A percentile compares a stretch with the other conserved stretches of the same genome.
These are phyloP conservation scores for Colletes latitarsis DNA, from an alignment of 1,140 invertebrate genomes.

Conservation along the genomic window DNA sequence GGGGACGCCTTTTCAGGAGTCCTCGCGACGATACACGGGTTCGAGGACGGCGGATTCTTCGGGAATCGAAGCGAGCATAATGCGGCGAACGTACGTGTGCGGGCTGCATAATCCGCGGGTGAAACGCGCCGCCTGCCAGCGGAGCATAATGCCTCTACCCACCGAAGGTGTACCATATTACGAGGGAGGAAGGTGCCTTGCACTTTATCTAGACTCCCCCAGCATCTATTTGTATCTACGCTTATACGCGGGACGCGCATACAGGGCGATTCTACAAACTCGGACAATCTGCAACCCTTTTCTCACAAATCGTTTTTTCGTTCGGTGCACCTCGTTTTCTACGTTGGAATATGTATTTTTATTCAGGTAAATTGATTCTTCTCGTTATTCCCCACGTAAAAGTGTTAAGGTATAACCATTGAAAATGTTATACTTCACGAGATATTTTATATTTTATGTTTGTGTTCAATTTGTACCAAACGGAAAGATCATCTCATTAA, in stretches of 20 bases:
- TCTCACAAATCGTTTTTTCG: too few species aligned
- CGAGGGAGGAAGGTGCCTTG: slow-evolving; percentile 35
- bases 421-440: too few species aligned
- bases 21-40: slow-evolving; percentile 28
- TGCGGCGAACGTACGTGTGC: slow-evolving; percentile 50
- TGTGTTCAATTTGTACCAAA: too few species aligned
- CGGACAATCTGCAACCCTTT: too few species aligned
- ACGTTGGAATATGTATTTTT: too few species aligned
- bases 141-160: slow-evolving; percentile 50
- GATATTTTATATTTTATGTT: too few species aligned
- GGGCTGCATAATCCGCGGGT: slow-evolving; percentile 57
- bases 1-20: slow-evolving; percentile 49
- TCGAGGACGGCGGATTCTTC: slow-evolving; percentile 43
- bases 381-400: too few species aligned
- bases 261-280: too few species aligned
- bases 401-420: too few species aligned
- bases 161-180: slow-evolving; percentile 48
- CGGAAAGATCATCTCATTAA: too few species aligned
- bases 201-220: slow-evolving; percentile 26
- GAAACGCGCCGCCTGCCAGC: slow-evolving; percentile 42
- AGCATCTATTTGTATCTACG: slow-evolving; percentile 23
- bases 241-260: slow-evolving; percentile 15
- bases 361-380: too few species aligned
- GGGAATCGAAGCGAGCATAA: slow-evolving; percentile 55
- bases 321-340: too few species aligned